Base-by-base conservation (phyloP, 2,113 vertebrate genomes). In the Blennius ocellaris region DNA sequence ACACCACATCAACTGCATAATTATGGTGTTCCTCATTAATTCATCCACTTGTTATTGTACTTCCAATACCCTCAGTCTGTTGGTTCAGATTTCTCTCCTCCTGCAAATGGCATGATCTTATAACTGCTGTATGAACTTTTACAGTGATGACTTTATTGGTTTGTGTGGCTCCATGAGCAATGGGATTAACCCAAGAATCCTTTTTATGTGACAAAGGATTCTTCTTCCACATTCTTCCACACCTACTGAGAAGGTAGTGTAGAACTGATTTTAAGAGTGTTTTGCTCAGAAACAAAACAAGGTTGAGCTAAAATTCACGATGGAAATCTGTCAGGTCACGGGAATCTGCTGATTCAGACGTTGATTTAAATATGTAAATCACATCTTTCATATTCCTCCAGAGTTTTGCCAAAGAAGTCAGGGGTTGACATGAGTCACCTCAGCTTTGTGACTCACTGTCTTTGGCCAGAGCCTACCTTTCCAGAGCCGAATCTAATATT, bases 401-500 rank as follows among this genome's bases (percentile, higher is more conserved):
- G 14, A 16, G 60, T 17, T 73, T 56, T 17, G 48, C 6, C 12
- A 43, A 17, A 14, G 44, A 47, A 3, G 7, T 69, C 40, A 55
- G 12, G n/a, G 17, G 40, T 75, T 17, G 5, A 17, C 41, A 11
- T 51, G 38, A 45, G 17, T 8, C 30, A 21, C 41, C 45, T 43
- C 12, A 66, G 39, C 38, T 5, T 48, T 48, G 36, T 16, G 7
- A 78, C 62, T 73, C 59, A 56, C 5, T 17, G 5, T 56, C 17
- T 62, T 67, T 30, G 21, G 37, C 44, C 55, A 14, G 44, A 40
- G 14, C 41, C 40, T 6, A 5, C 43, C 37, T n/a, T 14, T 38
- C 14, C 6, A 37, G 16, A 7, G 8, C n/a, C 4, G 1, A 53
- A 14, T 45, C 16, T 3, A 2, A 15, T 16, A 11, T 37, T 7